Evolutionary conservation across 2,888 invertebrate genomes (phyloP).

Genomic region (Crocallis elinguaria): DNA sequence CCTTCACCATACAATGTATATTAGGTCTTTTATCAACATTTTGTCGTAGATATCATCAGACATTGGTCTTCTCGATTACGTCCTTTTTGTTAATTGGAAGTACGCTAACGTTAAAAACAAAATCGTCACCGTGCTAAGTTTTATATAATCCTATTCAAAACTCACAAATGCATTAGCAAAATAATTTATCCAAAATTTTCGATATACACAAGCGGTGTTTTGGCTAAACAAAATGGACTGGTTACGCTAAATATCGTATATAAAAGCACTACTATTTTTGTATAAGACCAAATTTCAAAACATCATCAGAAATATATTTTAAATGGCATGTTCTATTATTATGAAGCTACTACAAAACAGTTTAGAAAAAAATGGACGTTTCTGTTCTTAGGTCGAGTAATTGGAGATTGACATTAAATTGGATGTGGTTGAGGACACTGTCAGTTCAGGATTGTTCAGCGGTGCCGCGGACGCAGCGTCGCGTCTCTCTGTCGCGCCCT

Average conservation of each 20-base stretch:
- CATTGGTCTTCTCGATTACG: slow-evolving; percentile 52
- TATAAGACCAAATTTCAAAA: slow-evolving; percentile 81
- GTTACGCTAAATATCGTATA: slow-evolving; percentile 80
- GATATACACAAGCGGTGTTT: slow-evolving; percentile 75
- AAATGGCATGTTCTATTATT: slow-evolving; percentile 71
- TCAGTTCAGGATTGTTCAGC: slow-evolving; percentile 43
- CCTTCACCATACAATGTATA: slow-evolving; percentile 64
- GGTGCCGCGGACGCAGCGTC: slow-evolving; percentile 34
- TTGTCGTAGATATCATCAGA: slow-evolving; percentile 48
- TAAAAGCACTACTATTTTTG: slow-evolving; percentile 82
- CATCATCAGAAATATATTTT: slow-evolving; percentile 80
- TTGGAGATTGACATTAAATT: slow-evolving; percentile 74
- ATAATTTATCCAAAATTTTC: slow-evolving; percentile 72
- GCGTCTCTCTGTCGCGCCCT: slow-evolving; percentile 28
- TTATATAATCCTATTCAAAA: slow-evolving; percentile 63
- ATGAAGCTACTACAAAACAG: slow-evolving; percentile 79
- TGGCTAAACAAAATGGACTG: slow-evolving; percentile 84
- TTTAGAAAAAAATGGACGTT: slow-evolving; percentile 84
- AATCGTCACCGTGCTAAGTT: slow-evolving; percentile 57
- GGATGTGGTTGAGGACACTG: slow-evolving; percentile 71
- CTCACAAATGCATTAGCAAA: slow-evolving; percentile 77
- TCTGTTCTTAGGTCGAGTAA: slow-evolving; percentile 81
- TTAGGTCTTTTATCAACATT: slow-evolving; percentile 49
- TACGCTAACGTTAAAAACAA: slow-evolving; percentile 62
- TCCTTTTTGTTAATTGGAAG: slow-evolving; percentile 73